phyloP scores from a whole-genome alignment of 2,113 vertebrate genomes.

The Arenaria interpres region DNA sequence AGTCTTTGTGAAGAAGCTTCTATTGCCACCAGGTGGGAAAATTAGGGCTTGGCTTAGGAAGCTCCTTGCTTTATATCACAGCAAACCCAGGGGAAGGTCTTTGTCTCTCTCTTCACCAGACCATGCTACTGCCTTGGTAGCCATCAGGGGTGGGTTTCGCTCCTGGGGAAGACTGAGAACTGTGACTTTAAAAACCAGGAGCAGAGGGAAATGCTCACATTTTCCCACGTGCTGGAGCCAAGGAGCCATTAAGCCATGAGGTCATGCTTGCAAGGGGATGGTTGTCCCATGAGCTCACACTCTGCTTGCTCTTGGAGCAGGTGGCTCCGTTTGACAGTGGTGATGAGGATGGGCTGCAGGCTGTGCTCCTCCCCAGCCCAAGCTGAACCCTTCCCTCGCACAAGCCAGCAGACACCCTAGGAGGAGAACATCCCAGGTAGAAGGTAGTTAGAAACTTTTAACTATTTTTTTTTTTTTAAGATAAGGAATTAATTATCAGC shows the following conservation, averaged over 20 bases:
- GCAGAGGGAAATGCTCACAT: not conserved
- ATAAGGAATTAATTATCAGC: not conserved
- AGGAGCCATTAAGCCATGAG: not conserved
- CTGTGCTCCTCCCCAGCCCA: not conserved
- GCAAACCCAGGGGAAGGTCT: not conserved
- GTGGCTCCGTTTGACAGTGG: not conserved
- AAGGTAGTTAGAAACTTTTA: not conserved
- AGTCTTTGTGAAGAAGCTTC: not conserved
- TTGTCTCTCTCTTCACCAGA: not conserved
- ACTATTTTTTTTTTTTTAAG: not conserved
- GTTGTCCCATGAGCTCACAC: not conserved
- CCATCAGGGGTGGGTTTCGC: not conserved
- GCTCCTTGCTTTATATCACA: not conserved
- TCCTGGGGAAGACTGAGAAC: not conserved
- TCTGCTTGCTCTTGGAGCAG: not conserved
- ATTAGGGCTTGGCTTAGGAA: not conserved
- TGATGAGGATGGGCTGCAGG: not conserved
- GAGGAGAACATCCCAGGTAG: not conserved
- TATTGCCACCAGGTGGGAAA: not conserved
- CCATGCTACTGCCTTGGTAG: not conserved
- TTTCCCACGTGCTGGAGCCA: slow-evolving; percentile 9
- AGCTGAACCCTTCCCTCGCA: not conserved
- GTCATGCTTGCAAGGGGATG: not conserved
- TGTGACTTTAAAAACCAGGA: not conserved
- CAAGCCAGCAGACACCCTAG: not conserved